Percentiles rank a stretch among this genome's conserved stretches.
phyloP scores from a whole-genome alignment of 2,888 invertebrate genomes.

The Anorthoa munda region DNA sequence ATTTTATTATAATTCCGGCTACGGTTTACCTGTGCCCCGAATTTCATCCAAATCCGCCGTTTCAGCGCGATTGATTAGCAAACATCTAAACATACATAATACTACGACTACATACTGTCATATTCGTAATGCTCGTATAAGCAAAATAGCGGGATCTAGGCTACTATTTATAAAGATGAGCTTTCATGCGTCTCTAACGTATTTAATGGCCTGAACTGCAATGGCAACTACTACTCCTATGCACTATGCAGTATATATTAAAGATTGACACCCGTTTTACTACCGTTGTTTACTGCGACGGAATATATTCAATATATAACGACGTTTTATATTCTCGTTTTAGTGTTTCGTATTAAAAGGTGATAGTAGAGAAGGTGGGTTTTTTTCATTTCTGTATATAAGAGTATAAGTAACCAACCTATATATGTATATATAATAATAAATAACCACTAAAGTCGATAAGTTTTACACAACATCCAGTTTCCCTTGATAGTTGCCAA shows the following conservation, averaged over 20 bases:
- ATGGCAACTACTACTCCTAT: neutral
- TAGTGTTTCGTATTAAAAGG: constrained; percentile 11
- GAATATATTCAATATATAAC: constrained; percentile 11
- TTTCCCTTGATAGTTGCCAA: no score
- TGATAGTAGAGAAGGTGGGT: neutral
- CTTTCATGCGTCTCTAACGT: neutral
- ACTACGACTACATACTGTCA: no score
- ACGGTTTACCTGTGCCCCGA: no score
- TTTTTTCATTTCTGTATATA: neutral
- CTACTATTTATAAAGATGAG: constrained; percentile 5
- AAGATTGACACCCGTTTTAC: constrained; percentile 7
- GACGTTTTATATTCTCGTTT: constrained; percentile 4
- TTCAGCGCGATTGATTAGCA: no score
- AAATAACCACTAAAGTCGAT: no score
- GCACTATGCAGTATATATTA: neutral
- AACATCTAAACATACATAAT: no score
- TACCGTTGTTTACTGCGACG: constrained; percentile 3
- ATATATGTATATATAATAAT: neutral
- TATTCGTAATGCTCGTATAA: no score
- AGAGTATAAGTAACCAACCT: neutral
- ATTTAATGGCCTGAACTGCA: neutral
- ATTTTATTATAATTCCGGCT: no score
- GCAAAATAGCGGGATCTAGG: no score
- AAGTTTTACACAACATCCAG: no score
- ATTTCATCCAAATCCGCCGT: no score